phyloP scores from a whole-genome alignment of 2,888 invertebrate species.

The Parnassius apollo region DNA sequence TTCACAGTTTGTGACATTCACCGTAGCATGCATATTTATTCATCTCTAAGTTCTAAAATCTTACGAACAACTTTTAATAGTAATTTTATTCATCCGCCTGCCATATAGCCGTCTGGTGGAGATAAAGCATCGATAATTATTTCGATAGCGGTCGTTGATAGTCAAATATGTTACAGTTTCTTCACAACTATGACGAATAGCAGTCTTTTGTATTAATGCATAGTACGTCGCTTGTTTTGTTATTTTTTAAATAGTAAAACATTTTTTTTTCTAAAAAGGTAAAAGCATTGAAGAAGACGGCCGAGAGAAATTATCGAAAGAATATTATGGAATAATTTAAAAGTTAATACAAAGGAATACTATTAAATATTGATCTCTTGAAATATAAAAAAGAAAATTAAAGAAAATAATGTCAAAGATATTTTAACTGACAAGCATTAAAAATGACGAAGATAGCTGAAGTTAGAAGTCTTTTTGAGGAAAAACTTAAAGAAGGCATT shows the following conservation, averaged over 20 bases:
- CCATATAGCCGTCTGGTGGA: background rate
- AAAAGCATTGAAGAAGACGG: too few species aligned
- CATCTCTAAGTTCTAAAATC: background rate
- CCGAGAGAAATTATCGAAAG: too few species aligned
- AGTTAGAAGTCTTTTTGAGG: constrained; percentile 58
- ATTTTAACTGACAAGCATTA: too few species aligned
- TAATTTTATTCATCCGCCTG: background rate
- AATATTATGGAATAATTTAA: too few species aligned
- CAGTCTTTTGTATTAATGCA: too few species aligned
- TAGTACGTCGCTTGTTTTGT: too few species aligned
- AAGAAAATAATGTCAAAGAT: background rate
- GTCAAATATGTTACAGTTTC: too few species aligned
- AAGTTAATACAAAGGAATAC: background rate
- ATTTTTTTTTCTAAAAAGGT: too few species aligned
- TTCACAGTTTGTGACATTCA: background rate
- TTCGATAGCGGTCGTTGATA: background rate
- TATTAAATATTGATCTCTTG: background rate
- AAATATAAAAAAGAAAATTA: background rate
- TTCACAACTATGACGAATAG: too few species aligned
- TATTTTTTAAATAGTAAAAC: too few species aligned
- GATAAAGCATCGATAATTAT: background rate
- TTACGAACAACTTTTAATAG: background rate
- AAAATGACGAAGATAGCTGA: constrained; percentile 59
- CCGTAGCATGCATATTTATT: background rate
- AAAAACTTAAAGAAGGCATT: constrained; percentile 51